Evolutionary conservation across 1,140 invertebrate species (phyloP), one percentile per base, ranked within the genome.

Genomic region (Anastrepha obliqua): DNA sequence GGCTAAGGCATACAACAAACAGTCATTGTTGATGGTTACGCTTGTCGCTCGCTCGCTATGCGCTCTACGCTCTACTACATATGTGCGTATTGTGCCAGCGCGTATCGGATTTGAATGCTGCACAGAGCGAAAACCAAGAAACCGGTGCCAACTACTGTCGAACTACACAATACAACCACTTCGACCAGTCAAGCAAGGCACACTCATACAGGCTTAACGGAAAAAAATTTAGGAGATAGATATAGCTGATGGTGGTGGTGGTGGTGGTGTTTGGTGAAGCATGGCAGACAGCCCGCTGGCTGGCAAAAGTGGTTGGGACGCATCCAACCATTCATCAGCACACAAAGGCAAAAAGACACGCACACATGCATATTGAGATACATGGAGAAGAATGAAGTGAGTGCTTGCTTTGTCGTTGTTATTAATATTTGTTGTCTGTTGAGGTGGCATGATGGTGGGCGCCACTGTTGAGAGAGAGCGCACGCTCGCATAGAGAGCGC

Each of bases 1-100:
- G 29, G 15, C 85, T 64, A 47, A n/a, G 8, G 60, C 59, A n/a
- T 17, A 87, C 86, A 87, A 87, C 51, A 81, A 81, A 81, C 17
- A 58, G 74, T 81, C 74, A 81, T 81, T 81, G 74, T 55, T 81
- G 74, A 81, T 81, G 74, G 74, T 81, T 81, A 81, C 74, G 74
- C 74, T 81, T 81, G 74, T 81, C 74, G 47, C 42, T 81, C 74
- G 42, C 74, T 81, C 47, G n/a, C 74, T 81, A 81, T 67, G 59
- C 60, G 29, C 60, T 86, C 60, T 64, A 17, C 47, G 62, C 62
- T 67, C 62, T 29, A 87, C 51, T 20, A 86, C 20, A 47, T 44
- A n/a, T 58, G 58, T 55, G 47, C 29, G 86, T 88, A 85, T 29
- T 85, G 42, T 86, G 86, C 64, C n/a, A 67, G 62, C 47, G 29